Percentiles rank a stretch among this genome's conserved stretches.
These are phyloP conservation scores for Drosophila cognata DNA, from an alignment of 2,888 invertebrate species.

Conservation along the genomic window DNA sequence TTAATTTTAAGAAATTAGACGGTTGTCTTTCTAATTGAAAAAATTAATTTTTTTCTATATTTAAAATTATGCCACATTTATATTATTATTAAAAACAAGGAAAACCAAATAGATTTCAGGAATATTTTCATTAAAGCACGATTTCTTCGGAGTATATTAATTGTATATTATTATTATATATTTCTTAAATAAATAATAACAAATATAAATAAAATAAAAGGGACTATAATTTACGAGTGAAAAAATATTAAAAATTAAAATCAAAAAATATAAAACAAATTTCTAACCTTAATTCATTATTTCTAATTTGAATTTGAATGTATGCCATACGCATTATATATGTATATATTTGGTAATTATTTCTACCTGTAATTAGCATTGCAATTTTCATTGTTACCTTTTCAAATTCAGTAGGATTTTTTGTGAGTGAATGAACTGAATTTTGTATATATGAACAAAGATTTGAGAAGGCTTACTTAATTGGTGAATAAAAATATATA, in stretches of 20 bases:
- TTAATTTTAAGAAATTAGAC: background rate
- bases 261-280: background rate
- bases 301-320: background rate
- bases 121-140: background rate
- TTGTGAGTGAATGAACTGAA: background rate
- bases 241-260: no score
- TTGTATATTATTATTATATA: no score
- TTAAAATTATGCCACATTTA: background rate
- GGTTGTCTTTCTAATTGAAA: background rate
- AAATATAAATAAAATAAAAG: background rate
- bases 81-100: background rate
- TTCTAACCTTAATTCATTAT: background rate
- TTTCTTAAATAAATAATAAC: background rate
- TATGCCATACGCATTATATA: background rate
- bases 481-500: background rate
- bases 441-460: background rate
- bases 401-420: background rate
- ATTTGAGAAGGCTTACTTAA: background rate
- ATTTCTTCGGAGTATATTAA: fast-evolving
- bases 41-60: background rate
- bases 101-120: background rate
- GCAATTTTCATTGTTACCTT: background rate
- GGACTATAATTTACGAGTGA: background rate
- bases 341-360: background rate
- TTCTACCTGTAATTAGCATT: background rate